Evolutionary conservation across 2,113 vertebrate genomes (phyloP).

Genomic region (Saccopteryx bilineata): DNA sequence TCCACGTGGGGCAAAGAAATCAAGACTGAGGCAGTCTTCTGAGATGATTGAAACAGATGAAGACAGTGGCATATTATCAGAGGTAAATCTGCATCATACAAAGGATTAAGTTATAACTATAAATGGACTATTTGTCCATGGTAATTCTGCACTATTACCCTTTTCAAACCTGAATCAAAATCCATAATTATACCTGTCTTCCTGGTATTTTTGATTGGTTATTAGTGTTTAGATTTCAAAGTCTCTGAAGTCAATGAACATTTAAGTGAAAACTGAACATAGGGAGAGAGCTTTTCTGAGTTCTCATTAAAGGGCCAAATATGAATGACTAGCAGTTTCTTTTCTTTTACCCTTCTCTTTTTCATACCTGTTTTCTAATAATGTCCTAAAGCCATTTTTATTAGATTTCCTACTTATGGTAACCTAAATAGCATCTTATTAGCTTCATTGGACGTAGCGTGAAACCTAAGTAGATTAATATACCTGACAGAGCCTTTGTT

Average conservation of each 20-base stretch:
- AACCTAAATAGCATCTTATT: background rate
- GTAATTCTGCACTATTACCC: background rate
- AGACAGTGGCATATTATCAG: slow-evolving; percentile 81
- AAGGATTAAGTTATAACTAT: background rate
- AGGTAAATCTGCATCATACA: slow-evolving; percentile 76
- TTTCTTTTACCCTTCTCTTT: background rate
- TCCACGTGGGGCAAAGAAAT: slow-evolving; percentile 87
- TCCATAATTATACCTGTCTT: background rate
- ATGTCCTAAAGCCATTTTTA: slow-evolving; percentile 15
- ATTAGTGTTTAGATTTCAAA: background rate
- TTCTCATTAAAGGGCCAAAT: background rate
- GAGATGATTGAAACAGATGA: slow-evolving; percentile 88
- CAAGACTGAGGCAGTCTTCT: slow-evolving; percentile 76
- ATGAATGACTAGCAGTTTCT: background rate
- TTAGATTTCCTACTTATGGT: slow-evolving; percentile 14
- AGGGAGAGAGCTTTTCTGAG: background rate
- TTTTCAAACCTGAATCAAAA: background rate
- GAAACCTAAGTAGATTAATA: background rate
- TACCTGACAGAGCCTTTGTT: background rate
- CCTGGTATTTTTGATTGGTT: background rate
- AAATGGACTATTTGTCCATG: background rate
- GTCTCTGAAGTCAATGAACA: background rate
- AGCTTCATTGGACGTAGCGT: background rate
- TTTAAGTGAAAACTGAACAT: background rate
- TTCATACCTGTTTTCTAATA: background rate